phyloP scores from a whole-genome alignment of 2,113 vertebrate species.

The Hemichromis elongatus region DNA sequence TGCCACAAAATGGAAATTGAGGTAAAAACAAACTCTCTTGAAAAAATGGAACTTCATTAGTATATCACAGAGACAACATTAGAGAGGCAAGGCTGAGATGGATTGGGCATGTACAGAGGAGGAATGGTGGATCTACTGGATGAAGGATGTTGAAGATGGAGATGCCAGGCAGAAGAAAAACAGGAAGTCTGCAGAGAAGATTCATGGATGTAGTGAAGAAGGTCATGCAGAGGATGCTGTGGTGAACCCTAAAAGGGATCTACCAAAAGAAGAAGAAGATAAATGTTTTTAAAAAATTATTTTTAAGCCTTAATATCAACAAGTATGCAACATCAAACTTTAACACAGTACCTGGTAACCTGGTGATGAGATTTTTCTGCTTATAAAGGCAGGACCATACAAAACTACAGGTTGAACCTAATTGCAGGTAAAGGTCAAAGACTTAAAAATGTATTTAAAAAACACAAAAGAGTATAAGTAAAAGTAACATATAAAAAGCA shows the following conservation, averaged over 20 bases:
- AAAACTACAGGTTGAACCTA: not conserved
- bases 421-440: not conserved
- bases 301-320: not conserved
- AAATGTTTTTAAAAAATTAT: not conserved
- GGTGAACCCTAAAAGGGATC: not conserved
- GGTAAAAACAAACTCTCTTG: accelerated
- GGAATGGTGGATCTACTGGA: not conserved
- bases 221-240: not conserved
- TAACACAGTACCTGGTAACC: not conserved
- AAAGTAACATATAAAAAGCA: not conserved
- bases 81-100: not conserved
- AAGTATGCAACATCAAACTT: not conserved
- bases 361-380: not conserved
- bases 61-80: not conserved
- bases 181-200: not conserved
- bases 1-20: not conserved
- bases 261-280: not conserved
- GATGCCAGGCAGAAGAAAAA: not conserved
- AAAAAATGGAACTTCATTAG: not conserved
- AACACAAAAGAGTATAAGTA: not conserved
- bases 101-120: not conserved
- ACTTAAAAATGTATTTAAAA: not conserved
- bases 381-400: not conserved
- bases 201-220: not conserved
- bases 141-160: not conserved